Conservation (phyloP, 2,888 invertebrate species). For the Epinotia bilunana region DNA sequence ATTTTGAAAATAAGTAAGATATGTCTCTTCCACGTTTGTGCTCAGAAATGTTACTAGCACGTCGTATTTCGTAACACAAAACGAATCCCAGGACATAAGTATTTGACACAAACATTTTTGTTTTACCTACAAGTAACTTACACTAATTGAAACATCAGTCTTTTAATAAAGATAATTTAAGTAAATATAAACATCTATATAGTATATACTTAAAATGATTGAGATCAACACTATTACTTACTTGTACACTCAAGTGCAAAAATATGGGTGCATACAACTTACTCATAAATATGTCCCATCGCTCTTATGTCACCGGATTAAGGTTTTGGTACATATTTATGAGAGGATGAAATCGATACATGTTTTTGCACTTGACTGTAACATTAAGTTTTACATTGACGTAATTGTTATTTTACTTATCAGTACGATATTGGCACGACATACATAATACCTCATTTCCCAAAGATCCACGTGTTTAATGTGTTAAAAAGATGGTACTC, state of each 20-base stretch:
- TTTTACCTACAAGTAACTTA: constrained; percentile 50
- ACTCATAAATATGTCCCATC: too few species aligned
- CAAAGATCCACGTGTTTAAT: neutral
- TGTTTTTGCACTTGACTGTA: too few species aligned
- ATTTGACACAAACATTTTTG: constrained; percentile 56
- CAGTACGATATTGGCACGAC: constrained; percentile 29
- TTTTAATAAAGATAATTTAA: constrained; percentile 64
- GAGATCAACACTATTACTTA: constrained; percentile 42
- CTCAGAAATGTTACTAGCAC: neutral
- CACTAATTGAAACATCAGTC: constrained; percentile 72
- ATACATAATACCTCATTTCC: neutral
- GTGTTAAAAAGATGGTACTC: neutral
- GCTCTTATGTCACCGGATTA: too few species aligned
- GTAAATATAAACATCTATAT: constrained; percentile 44
- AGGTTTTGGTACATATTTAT: too few species aligned
- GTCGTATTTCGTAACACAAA: neutral
- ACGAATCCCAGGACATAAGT: neutral
- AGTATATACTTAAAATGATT: constrained; percentile 35
- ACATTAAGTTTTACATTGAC: constrained; percentile 22
- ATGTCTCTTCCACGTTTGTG: neutral
- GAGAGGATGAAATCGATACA: too few species aligned
- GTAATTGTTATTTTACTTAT: neutral
- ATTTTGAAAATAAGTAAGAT: neutral
- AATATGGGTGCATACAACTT: too few species aligned
- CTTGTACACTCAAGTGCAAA: too few species aligned